Evolutionary conservation across 2,888 invertebrate genomes (phyloP), one percentile per base, ranked within the genome.

Genomic region (Callyntrura guangdongensis): DNA sequence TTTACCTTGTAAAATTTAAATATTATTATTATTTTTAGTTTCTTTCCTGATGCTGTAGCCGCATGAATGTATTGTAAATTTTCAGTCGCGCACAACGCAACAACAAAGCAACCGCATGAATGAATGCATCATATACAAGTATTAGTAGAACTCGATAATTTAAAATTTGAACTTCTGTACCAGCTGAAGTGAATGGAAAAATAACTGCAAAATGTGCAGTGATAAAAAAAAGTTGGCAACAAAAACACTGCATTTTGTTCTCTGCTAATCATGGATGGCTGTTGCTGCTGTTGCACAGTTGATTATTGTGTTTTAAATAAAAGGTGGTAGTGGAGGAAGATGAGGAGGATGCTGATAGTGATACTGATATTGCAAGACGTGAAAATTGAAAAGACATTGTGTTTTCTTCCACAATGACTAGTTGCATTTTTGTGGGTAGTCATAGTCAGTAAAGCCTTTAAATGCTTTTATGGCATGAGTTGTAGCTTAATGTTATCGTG

Each of bases 341-440:
- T 36, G 36, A 36, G 2, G 36, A 36, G 3, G 36, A 36, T 36
- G 6, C 53, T 53, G n/a, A 53, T 45, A 17, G 72, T 74, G 74
- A 74, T 74, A 49, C 20, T 74, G 56, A 81, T 81, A 56, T 81
- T 36, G 59, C 59, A 81, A 61, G 81, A 81, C 25, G 81, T 17
- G 61, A 81, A 81, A 81, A 81, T 81, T 81, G 81, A 81, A 81
- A 81, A 59, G 81, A 59, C 81, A 81, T 72, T 72, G 72, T 45
- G 17, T 72, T 45, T 47, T 74, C 74, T 47, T 74, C 74, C 12
- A 49, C 20, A 47, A n/a, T 47, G 36, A 36, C 36, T 36, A 36
- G 36, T 36, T 36, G 36, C 36, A 36, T 36, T 2, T 2, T 36
- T 49, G 27, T 49, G 8, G 12, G 20, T 72, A 14, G 11, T 27